phyloP scores from a whole-genome alignment of 2,113 vertebrate genomes.

The Empidonax alnorum region DNA sequence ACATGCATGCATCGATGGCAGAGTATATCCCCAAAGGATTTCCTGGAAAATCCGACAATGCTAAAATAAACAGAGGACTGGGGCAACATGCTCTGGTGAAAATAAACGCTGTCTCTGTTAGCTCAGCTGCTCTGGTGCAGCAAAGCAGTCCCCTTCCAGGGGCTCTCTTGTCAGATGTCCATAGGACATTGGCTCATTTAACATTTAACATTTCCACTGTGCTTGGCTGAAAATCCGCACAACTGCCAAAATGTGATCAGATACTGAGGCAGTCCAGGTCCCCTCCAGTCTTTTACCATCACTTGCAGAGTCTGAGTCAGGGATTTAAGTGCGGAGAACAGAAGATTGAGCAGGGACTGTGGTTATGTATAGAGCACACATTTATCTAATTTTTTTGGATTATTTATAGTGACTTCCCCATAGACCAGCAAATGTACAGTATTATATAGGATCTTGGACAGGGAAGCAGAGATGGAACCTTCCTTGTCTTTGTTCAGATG shows the following conservation, averaged over 20 bases:
- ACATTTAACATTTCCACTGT: slow-evolving; percentile 2
- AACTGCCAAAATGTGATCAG: not conserved
- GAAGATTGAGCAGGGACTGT: not conserved
- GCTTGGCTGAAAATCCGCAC: not conserved
- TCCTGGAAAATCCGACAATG: slow-evolving; percentile 16
- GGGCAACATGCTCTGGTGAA: not conserved
- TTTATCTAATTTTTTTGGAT: not conserved
- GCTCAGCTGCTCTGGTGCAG: slow-evolving; percentile 4
- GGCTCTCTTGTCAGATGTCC: not conserved
- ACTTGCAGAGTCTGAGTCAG: not conserved
- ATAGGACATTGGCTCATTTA: not conserved
- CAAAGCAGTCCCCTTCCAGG: not conserved
- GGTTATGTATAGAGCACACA: not conserved
- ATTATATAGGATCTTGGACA: not conserved
- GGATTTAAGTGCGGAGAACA: not conserved
- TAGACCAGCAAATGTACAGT: not conserved
- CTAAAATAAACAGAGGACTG: slow-evolving; percentile 14
- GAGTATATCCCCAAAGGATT: not conserved
- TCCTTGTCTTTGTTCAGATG: not conserved
- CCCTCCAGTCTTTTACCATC: not conserved
- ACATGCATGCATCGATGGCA: not conserved
- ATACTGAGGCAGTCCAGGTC: not conserved
- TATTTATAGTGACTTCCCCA: not conserved
- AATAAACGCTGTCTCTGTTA: slow-evolving; percentile 25
- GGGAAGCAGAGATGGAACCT: not conserved